Conservation (phyloP, 2,888 invertebrate species). For the Eledona agricola region DNA sequence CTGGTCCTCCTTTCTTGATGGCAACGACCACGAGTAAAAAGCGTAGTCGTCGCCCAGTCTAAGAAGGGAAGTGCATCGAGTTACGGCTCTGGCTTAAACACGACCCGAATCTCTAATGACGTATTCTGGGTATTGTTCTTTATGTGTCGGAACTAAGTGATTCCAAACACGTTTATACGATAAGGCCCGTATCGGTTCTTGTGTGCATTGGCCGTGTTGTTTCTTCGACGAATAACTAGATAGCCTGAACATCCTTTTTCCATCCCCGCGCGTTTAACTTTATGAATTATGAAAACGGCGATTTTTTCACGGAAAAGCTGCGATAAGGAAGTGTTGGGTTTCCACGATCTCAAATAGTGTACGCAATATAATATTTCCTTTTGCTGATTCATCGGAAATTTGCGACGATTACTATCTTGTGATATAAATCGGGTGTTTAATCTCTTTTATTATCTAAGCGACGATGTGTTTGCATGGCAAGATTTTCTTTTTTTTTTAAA, state of each 20-base stretch:
- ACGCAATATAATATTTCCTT: too few species aligned
- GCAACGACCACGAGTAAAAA: conserved; percentile 29
- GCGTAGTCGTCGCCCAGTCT: conserved; percentile 41
- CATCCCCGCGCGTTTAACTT: conserved; percentile 37
- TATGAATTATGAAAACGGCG: conserved; percentile 48
- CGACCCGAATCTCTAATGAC: conserved; percentile 57
- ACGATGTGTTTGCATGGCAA: too few species aligned
- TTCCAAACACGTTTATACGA: conserved; percentile 56
- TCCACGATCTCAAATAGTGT: too few species aligned
- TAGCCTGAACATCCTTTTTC: conserved; percentile 36
- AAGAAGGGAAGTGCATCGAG: conserved; percentile 44
- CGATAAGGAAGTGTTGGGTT: too few species aligned
- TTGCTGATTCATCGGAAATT: too few species aligned
- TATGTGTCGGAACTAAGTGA: conserved; percentile 58
- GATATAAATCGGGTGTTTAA: too few species aligned
- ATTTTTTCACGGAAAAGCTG: conserved; percentile 40
- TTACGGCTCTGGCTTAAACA: conserved; percentile 46
- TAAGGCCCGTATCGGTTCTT: conserved; percentile 47
- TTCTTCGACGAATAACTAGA: conserved; percentile 41
- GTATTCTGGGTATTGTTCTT: conserved; percentile 58
- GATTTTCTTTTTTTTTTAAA: too few species aligned
- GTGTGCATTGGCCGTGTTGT: conserved; percentile 35
- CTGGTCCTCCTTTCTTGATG: conserved; percentile 11
- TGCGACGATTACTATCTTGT: too few species aligned
- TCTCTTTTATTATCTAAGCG: too few species aligned